Base-by-base conservation (phyloP, 2,797 vertebrate species). In the Sebastes kiyomatsui region DNA sequence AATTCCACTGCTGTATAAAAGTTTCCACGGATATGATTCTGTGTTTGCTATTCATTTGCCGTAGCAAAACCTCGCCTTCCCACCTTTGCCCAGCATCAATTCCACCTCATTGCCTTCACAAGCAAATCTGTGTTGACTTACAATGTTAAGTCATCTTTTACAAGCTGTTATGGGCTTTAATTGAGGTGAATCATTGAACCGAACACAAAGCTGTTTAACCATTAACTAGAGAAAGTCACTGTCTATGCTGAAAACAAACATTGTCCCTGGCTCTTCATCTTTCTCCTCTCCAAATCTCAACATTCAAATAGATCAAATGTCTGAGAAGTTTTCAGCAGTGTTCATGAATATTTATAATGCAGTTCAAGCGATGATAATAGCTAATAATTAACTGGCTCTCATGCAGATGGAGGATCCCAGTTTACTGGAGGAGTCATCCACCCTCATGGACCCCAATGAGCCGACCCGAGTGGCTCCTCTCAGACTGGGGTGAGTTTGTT, bases 401-500 rank as follows among this genome's bases (percentile, higher is more conserved):
- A 30, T 81, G 49, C 96, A 99, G 99, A 99, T 99, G 99, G 98
- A 99, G 95, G 99, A 99, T 95, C 98, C 99, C 89, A 97, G 97
- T 85, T 94, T 99, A 92, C 92, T 99, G 94, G 98, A 99, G 92
- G 98, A 99, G 81, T 97, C 98, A 0, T 97, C 97, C 10, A 97
- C 92, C 1, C 96, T 97, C 20, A 74, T 99, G 94, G 99, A 99
- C 35, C 97, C 97, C 3, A 97, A 91, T 0, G 99, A 99, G 87
- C 92, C 96, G 1, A 94, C 88, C 90, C 96, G 97, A 88, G 96
- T 90, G 7, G 91, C 97, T 42, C 97, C 98, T 0, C 96, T 99
- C 14, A 96, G 99, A 84, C 96, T 99, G 2, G 99, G 99, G 99
- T 99, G 93, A 94, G 92, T 90, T 16, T 38, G 16, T 6, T 32